Evolutionary conservation across 2,888 invertebrate species (phyloP).

Genomic region (Pristionchus mayeri): DNA sequence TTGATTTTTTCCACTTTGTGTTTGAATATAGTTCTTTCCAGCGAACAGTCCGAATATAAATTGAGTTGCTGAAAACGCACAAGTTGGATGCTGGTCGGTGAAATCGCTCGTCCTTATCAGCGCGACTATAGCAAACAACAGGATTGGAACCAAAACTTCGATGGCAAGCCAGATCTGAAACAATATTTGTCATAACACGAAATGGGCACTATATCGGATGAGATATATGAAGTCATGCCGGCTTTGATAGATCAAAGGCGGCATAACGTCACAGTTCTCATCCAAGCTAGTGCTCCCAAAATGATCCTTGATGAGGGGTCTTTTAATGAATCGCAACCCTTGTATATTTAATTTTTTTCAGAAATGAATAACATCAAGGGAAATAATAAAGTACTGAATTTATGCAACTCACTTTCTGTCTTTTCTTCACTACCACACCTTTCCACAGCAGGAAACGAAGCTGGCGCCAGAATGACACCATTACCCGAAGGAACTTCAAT

Average conservation of each 20-base stretch:
- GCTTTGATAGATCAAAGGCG: no score
- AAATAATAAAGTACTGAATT: neutral
- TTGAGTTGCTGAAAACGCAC: slow-evolving; percentile 58
- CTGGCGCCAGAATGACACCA: slow-evolving; percentile 75
- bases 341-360: neutral
- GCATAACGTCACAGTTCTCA: neutral
- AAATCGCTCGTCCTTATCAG: slow-evolving; percentile 75
- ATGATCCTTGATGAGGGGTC: neutral
- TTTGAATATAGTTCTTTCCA: neutral
- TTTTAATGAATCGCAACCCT: neutral
- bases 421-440: slow-evolving; percentile 76
- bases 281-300: neutral
- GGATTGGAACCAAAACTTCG: slow-evolving; percentile 78
- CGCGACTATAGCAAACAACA: slow-evolving; percentile 78
- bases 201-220: neutral
- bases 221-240: neutral
- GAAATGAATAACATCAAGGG: neutral
- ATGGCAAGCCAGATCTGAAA: slow-evolving; percentile 76
- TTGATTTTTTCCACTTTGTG: neutral
- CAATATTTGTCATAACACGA: neutral
- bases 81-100: slow-evolving; percentile 56
- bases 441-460: slow-evolving; percentile 78
- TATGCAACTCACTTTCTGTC: slow-evolving; percentile 76
- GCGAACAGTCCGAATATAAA: neutral
- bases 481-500: no score